These are phyloP conservation scores for Fabriciana adippe DNA, from an alignment of 2,888 invertebrate species.

Conservation along the genomic window DNA sequence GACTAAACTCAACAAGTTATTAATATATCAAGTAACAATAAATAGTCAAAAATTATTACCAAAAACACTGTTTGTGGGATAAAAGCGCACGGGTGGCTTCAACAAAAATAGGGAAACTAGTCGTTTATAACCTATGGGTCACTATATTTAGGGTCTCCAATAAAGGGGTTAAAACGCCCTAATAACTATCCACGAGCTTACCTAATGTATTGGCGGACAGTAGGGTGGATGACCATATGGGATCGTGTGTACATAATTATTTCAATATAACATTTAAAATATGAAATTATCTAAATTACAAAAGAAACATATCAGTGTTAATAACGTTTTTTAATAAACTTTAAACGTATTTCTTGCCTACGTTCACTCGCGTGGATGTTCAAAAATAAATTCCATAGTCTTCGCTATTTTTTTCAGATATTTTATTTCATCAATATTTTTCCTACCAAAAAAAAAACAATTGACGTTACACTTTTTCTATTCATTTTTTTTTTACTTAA, in stretches of 20 bases:
- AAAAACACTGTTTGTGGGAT: conserved; percentile 65
- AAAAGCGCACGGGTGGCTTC: conserved; percentile 66
- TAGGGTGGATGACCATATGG: conserved; percentile 10
- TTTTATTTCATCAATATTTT: too few species aligned
- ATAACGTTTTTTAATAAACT: too few species aligned
- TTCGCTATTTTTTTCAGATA: too few species aligned
- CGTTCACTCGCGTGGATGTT: too few species aligned
- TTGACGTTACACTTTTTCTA: too few species aligned
- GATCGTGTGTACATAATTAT: conserved; percentile 3
- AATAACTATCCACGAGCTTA: conserved; percentile 63
- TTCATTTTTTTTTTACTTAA: too few species aligned
- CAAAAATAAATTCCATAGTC: too few species aligned
- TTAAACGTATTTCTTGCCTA: too few species aligned
- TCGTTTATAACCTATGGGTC: conserved; percentile 59
- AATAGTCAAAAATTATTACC: conserved; percentile 62
- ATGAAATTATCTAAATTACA: too few species aligned
- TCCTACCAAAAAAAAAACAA: too few species aligned
- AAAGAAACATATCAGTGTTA: too few species aligned
- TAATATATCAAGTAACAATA: conserved; percentile 51
- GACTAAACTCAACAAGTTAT: background rate
- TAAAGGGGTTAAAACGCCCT: conserved; percentile 73
- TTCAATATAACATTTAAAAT: background rate
- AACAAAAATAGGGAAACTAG: conserved; percentile 65
- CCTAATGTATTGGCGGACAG: conserved; percentile 40
- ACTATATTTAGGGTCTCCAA: conserved; percentile 53